Base-by-base conservation (phyloP, 2,113 vertebrate genomes). In the Ammodramus savannarum region DNA sequence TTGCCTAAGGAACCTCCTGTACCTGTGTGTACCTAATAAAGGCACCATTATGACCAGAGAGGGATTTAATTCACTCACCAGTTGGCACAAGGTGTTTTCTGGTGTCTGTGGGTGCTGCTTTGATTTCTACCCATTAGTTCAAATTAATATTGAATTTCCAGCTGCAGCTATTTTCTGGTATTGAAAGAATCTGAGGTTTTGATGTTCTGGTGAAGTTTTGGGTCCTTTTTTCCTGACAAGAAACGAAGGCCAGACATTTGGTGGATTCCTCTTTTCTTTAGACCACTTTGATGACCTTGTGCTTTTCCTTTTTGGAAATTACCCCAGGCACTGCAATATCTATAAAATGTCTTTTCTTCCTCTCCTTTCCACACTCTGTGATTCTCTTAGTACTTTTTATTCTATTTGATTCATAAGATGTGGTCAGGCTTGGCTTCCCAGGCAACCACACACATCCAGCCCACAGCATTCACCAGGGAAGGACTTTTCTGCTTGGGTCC, bases 1-100 rank as follows among this genome's bases (percentile, higher is more conserved):
- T 26, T 48, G 12, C 46, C 57, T 32, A 7, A 16, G 0, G 2
- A 10, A 22, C 29, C 32, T 44, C 32, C 3, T 9, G 3, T 2
- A 29, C n/a, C 31, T 44, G 29, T 29, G 10, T 15, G 1, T 20
- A 25, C 51, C 54, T 29, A 36, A 58, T 22, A 25, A 76, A 85
- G 44, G 32, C n/a, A 34, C 5, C 11, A 0, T 4, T 36, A 9
- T n/a, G 51, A 49, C 8, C 65, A 67, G 36, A 57, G 69, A 57
- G 85, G 49, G 12, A 16, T 21, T 62, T 86, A n/a, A 17, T 13
- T 63, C 36, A 9, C 19, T 6, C 2, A 21, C 6, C 20, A 31
- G 10, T 3, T 71, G 69, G 66, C 38, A 51, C 39, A 38, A 10
- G 7, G 31, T 36, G 36, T 29, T 82, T 89, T 44, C 48, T 81